phyloP scores from a whole-genome alignment of 2,888 invertebrate genomes.

The Drosophila diplacantha region DNA sequence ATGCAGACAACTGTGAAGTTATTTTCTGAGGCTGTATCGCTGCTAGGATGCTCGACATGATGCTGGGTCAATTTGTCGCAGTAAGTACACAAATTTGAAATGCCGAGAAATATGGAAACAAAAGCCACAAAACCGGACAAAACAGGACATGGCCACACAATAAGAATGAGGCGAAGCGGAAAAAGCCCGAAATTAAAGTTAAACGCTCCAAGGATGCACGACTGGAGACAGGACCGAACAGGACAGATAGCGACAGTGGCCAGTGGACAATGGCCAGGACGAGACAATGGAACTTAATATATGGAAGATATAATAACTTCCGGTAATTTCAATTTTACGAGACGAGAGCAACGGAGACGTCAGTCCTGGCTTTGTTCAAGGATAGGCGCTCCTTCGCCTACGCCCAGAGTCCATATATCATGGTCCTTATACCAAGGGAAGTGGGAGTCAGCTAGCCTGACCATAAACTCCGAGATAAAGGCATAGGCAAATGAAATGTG shows the following conservation, averaged over 20 bases:
- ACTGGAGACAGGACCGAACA: conserved; percentile 46
- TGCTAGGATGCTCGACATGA: conserved; percentile 21
- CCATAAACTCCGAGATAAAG: conserved; percentile 45
- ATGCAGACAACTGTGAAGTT: conserved; percentile 48
- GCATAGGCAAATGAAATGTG: conserved; percentile 70
- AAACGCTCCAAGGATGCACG: conserved; percentile 74
- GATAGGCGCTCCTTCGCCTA: conserved; percentile 27
- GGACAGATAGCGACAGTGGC: conserved; percentile 16
- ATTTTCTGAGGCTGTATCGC: conserved; percentile 40
- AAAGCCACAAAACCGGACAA: conserved; percentile 39
- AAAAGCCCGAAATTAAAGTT: conserved; percentile 77
- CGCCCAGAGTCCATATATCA: conserved; percentile 57
- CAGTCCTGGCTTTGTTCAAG: conserved; percentile 56
- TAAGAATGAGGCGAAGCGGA: conserved; percentile 75
- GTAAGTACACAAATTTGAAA: conserved; percentile 58
- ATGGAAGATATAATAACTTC: conserved; percentile 77
- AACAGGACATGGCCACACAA: conserved; percentile 60
- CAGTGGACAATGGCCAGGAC: conserved; percentile 44
- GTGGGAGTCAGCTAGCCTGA: conserved; percentile 37
- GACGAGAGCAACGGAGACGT: conserved; percentile 48
- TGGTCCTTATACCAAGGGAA: background rate
- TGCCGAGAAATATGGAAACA: conserved; percentile 63
- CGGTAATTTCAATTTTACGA: conserved; percentile 74
- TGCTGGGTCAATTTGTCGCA: conserved; percentile 61
- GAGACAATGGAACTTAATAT: conserved; percentile 71